Base-by-base conservation (phyloP, 2,797 vertebrate genomes). In the Hylomyscus alleni region DNA sequence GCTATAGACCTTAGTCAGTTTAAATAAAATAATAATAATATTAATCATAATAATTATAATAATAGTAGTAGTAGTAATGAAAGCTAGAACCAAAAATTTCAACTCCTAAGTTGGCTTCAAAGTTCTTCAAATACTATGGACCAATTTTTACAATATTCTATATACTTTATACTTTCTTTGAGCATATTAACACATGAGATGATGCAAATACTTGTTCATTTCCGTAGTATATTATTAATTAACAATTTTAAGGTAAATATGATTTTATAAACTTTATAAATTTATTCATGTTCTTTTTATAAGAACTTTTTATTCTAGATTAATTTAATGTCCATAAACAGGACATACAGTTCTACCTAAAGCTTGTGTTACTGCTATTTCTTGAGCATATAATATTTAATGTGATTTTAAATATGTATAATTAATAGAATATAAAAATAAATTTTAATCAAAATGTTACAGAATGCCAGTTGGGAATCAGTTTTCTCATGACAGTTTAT, bases 241-340 rank as follows among this genome's bases (percentile, higher is more conserved):
- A 3, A 20, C 83, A 95, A 92, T 92, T 96, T 77, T 73, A 89
- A 95, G 85, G 67, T 58, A 81, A 90, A 94, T 31, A 89, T 40
- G 85, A 52, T 75, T 58, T 93, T 1, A 82, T 84, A 44, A 14
- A 67, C 14, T 77, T 80, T 76, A 37, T 92, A 77, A 94, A 83
- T 6, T 44, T 81, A 37, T 67, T 4, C 37, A 37, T 80, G 17
- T 6, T 83, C 26, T 92, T 93, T 92, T 52, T 13, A 78, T 69
- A 83, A 88, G 8, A 7, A 73, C 3, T 67, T 72, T 34, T 92
- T 5, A 56, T 72, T 10, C 72, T 84, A 40, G 4, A 34, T 96
- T 91, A 65, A 65, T 69, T 58, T 80, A 72, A 93, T 94, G 87
- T 73, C 80, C 31, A 87, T 75, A 56, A 92, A 52, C 50, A 78